These are phyloP conservation scores for Aplysia californica DNA, from an alignment of 1,140 invertebrate species.

Conservation along the genomic window DNA sequence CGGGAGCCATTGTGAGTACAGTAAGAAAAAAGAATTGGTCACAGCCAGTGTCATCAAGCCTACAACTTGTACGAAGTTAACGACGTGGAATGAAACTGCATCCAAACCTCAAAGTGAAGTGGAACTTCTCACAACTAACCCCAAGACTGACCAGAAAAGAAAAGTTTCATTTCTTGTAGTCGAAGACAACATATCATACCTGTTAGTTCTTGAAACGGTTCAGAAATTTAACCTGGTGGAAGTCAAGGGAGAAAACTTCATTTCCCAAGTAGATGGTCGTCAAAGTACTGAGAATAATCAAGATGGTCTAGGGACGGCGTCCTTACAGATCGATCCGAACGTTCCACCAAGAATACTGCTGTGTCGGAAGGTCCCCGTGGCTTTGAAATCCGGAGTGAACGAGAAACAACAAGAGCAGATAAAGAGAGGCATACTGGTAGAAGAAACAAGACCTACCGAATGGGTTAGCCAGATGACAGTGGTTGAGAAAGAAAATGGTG, in stretches of 20 bases:
- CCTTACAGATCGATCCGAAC: not conserved
- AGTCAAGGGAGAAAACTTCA: not conserved
- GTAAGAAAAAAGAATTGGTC: not conserved
- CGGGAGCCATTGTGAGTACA: not conserved
- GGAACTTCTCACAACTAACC: not conserved
- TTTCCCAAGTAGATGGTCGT: not conserved
- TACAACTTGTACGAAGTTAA: not conserved
- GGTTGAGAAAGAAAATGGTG: constrained; percentile 25
- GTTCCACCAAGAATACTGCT: not conserved
- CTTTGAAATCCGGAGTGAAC: not conserved
- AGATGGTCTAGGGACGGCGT: not conserved
- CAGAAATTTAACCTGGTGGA: not conserved
- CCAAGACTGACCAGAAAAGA: not conserved
- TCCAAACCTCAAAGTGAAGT: not conserved
- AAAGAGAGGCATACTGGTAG: constrained; percentile 40
- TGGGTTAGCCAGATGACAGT: constrained; percentile 30
- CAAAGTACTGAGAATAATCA: not conserved
- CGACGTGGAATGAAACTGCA: not conserved
- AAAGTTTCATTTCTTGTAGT: not conserved
- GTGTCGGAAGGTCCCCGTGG: not conserved
- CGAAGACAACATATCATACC: not conserved
- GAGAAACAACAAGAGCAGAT: not conserved
- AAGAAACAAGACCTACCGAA: constrained; percentile 45
- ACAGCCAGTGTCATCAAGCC: not conserved
- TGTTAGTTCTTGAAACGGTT: not conserved